phyloP scores from a whole-genome alignment of 1,140 invertebrate genomes.

The Centruroides sculpturatus region DNA sequence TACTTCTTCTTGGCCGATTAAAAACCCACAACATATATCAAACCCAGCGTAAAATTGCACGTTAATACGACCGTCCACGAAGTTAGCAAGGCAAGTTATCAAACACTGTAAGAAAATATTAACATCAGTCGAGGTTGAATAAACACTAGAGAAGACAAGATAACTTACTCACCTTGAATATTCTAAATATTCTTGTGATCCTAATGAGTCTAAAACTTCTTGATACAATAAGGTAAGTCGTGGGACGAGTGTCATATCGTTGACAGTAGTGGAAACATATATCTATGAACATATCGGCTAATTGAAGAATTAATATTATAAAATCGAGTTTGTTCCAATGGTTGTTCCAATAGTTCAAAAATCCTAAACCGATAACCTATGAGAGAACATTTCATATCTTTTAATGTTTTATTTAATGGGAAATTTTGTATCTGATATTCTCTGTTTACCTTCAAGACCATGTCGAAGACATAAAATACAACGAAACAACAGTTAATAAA shows the following conservation, averaged over 20 bases:
- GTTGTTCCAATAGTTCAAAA: constrained; percentile 7
- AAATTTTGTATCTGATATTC: no score
- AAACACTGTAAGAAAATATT: no score
- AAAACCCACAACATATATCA: background rate
- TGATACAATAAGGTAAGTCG: background rate
- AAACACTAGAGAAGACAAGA: no score
- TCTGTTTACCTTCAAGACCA: constrained; percentile 20
- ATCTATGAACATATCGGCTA: background rate
- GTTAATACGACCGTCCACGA: no score
- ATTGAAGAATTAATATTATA: background rate
- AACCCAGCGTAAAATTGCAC: background rate
- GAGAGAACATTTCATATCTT: no score
- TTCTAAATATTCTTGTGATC: background rate
- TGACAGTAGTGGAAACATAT: background rate
- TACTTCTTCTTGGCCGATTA: background rate
- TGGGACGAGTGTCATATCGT: background rate
- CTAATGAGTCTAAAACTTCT: background rate
- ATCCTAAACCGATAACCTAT: constrained; percentile 2
- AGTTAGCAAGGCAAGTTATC: no score
- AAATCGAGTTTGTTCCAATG: constrained; percentile 5
- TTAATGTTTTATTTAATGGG: no score
- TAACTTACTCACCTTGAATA: background rate
- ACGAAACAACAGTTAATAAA: constrained; percentile 21
- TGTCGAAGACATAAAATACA: constrained; percentile 22
- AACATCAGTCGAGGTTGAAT: no score